Evolutionary conservation across 1,140 invertebrate genomes (phyloP), one percentile per base, ranked within the genome.

Genomic region (Panagrolaimus sp.): DNA sequence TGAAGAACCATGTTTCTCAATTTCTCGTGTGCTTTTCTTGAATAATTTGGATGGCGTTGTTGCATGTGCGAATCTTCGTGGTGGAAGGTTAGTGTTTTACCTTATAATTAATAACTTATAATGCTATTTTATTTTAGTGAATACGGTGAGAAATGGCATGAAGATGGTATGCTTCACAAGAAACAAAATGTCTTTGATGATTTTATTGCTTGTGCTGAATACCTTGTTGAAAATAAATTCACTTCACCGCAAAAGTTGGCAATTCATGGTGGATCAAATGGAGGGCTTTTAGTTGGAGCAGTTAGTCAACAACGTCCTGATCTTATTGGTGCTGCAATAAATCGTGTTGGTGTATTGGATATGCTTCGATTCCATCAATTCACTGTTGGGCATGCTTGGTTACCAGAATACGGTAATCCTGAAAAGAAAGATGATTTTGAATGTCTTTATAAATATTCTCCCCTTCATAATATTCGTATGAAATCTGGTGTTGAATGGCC

Each of bases 141-240:
- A 85, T 98, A 98, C 85, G 96, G 96, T 47, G 91, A 96, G 84
- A 89, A 89, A 67, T 98, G 96, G 96, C 94, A 98, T 84, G 91
- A 97, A 84, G 90, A 85, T 15, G 96, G 95, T 12, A 88, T 91
- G 26, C 87, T 94, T 55, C 87, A 89, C 0, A 95, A 96, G 74
- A 98, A 98, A 84, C 95, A 98, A 86, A 98, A 98, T 86, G 90
- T 90, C 45, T 98, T 98, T 84, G 90, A 97, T 85, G 96, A 99
- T 86, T 97, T 99, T 84, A 90, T 92, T 82, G 86, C 88, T 70
- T 94, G 94, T 17, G 94, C 91, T 0, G 89, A 96, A 84, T 96
- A 92, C 86, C 87, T 98, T 12, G 88, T 96, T 44, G 79, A 87
- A 14, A 88, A 92, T 72, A 88, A 89, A 15, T 96, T 95, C 83